A percentile compares a stretch with the other conserved stretches of the same genome.
Evolutionary conservation across 1,140 invertebrate species (phyloP).

Genomic region (Drosophila melanica): DNA sequence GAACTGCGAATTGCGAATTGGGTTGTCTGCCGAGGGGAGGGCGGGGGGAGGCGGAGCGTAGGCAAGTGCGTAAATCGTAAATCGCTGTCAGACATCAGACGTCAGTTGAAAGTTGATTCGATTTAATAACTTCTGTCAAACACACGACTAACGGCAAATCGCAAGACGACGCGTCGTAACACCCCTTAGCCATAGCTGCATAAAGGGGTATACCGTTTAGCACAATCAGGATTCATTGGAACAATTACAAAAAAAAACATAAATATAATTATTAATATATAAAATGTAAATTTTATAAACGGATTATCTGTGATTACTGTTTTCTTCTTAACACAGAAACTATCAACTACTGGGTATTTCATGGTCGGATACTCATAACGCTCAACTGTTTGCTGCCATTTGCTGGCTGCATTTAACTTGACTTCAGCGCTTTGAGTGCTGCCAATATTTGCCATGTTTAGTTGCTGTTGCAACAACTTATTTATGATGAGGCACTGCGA

Average conservation of each 20-base stretch:
- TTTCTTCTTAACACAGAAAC: too few species aligned
- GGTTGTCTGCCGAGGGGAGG: neutral
- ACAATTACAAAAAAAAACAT: too few species aligned
- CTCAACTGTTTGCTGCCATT: constrained; percentile 7
- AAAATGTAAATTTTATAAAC: too few species aligned
- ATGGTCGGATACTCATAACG: neutral
- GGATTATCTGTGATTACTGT: too few species aligned
- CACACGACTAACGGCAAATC: constrained; percentile 48
- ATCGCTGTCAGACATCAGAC: constrained; percentile 47
- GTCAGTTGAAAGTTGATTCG: constrained; percentile 68
- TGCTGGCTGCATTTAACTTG: constrained; percentile 43
- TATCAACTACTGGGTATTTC: constrained; percentile 10
- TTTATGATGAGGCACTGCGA: constrained; percentile 48
- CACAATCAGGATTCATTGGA: too few species aligned
- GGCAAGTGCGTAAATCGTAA: constrained; percentile 48
- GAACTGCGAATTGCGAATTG: neutral
- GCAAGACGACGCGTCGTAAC: constrained; percentile 42
- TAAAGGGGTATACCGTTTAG: constrained; percentile 8
- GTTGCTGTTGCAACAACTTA: constrained; percentile 59
- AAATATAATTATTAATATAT: too few species aligned
- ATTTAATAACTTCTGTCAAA: constrained; percentile 78
- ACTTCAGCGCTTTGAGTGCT: constrained; percentile 45
- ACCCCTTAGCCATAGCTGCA: neutral
- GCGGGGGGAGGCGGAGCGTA: neutral
- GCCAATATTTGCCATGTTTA: constrained; percentile 60